A percentile compares a stretch with the other conserved stretches of the same genome.
These are phyloP conservation scores for Argynnis bischoffii DNA, from an alignment of 2,888 invertebrate genomes.

Conservation along the genomic window DNA sequence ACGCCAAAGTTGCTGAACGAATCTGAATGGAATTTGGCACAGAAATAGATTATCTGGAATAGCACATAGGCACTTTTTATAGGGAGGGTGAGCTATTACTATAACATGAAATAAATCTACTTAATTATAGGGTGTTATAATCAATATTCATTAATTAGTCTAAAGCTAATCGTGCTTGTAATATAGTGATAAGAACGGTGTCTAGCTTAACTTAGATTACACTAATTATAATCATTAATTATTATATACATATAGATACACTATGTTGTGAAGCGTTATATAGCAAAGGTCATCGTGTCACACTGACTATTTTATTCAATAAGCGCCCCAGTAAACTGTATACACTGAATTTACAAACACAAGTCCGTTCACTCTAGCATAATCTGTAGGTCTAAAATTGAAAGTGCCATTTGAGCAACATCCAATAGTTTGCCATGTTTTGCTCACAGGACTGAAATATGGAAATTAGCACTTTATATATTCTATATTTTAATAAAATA, in stretches of 20 bases:
- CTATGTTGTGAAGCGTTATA: neutral
- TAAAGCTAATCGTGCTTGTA: too few relatives aligned
- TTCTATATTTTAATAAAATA: too few relatives aligned
- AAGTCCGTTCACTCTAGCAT: slow-evolving; percentile 19
- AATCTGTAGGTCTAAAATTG: slow-evolving; percentile 24
- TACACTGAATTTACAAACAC: slow-evolving; percentile 51
- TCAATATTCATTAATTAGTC: too few relatives aligned
- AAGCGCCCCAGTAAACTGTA: slow-evolving; percentile 49
- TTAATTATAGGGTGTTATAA: too few relatives aligned
- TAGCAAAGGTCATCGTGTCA: slow-evolving; percentile 33
- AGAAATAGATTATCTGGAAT: too few relatives aligned
- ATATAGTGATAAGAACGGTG: neutral
- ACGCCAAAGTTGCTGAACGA: too few relatives aligned
- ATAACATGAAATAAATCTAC: too few relatives aligned
- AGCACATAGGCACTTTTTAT: too few relatives aligned
- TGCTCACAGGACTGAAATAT: neutral
- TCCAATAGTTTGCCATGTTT: slow-evolving; percentile 1
- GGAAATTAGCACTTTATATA: too few relatives aligned
- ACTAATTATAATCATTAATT: neutral
- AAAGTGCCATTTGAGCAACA: slow-evolving; percentile 10
- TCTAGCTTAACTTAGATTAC: neutral
- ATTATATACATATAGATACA: too few relatives aligned
- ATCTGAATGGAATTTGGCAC: too few relatives aligned
- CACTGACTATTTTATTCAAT: slow-evolving; percentile 63
- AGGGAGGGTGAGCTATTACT: too few relatives aligned